Evolutionary conservation across 2,888 invertebrate genomes (phyloP), one percentile per base, ranked within the genome.

Genomic region (Oxystoma pomonae): DNA sequence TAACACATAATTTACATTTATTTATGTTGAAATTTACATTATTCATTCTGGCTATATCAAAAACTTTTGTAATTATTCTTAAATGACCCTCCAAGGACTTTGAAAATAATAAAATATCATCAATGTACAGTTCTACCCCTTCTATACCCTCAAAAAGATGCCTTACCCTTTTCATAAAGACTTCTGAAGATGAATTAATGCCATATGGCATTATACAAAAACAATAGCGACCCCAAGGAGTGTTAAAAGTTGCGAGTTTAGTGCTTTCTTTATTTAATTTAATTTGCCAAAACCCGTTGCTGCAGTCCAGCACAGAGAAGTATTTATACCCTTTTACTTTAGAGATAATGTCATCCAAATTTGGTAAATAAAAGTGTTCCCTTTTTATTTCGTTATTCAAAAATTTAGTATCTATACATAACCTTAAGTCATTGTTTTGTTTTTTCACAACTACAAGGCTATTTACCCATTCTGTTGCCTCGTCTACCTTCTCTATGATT

Each of bases 381-480:
- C 59, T 52, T 20, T 59, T 59, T 19, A 52, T 59, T 51, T 51
- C 59, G 51, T 16, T 2, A 55, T 60, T 60, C 16, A 55, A 20
- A 5, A 55, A 20, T 16, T 22, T 55, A n/a, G 55, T 52, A 22
- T 60, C 60, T 16, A 60, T 55, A 16, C 60, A 60, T 12, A 60
- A 21, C 3, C 55, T 16, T 22, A 60, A 55, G 21, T 60, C 60
- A 55, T 55, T 55, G 18, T 60, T 60, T 17, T 16, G 53, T 59
- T 59, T 59, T 19, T 20, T 59, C n/a, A 59, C 59, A n/a, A 53
- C n/a, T 2, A 59, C 59, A 17, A 55, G 20, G 18, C 55, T 55
- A 20, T 60, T 60, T 55, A 60, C 55, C 60, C 60, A 60, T 2
- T 60, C 55, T 16, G 60, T 60, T 22, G 60, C 55, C 20, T 20